Evolutionary conservation across 2,888 invertebrate species (phyloP).

Genomic region (Antheraea assamensis): DNA sequence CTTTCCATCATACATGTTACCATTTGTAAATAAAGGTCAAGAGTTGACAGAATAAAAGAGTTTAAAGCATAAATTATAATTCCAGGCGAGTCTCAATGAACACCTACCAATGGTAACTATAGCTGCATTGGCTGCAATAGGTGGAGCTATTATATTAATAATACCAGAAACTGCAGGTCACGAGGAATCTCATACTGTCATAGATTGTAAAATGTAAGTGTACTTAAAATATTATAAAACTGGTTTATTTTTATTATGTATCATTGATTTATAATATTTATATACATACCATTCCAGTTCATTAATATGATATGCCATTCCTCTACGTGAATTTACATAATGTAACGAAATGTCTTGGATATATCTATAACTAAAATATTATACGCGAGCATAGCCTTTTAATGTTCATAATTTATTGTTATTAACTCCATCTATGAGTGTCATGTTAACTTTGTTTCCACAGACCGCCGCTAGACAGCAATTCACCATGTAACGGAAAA

Average conservation of each 20-base stretch:
- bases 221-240: neutral
- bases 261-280: too few species aligned
- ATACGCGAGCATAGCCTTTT: too few species aligned
- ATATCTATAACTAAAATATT: too few species aligned
- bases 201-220: constrained; percentile 56
- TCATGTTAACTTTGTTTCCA: constrained; percentile 28
- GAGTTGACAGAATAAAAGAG: neutral
- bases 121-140: constrained; percentile 86
- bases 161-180: constrained; percentile 87
- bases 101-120: constrained; percentile 87
- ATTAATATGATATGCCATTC: too few species aligned
- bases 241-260: too few species aligned
- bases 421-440: constrained; percentile 44
- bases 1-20: neutral
- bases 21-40: neutral
- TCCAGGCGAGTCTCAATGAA: constrained; percentile 84
- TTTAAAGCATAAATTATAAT: constrained; percentile 19
- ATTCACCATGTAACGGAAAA: constrained; percentile 66
- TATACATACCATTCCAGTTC: too few species aligned
- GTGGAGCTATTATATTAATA: constrained; percentile 87
- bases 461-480: constrained; percentile 58
- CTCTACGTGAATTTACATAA: too few species aligned
- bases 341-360: too few species aligned
- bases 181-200: constrained; percentile 34
- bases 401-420: constrained; percentile 4